Base-by-base conservation (phyloP, 2,113 vertebrate genomes). In the Dipodomys spectabilis region DNA sequence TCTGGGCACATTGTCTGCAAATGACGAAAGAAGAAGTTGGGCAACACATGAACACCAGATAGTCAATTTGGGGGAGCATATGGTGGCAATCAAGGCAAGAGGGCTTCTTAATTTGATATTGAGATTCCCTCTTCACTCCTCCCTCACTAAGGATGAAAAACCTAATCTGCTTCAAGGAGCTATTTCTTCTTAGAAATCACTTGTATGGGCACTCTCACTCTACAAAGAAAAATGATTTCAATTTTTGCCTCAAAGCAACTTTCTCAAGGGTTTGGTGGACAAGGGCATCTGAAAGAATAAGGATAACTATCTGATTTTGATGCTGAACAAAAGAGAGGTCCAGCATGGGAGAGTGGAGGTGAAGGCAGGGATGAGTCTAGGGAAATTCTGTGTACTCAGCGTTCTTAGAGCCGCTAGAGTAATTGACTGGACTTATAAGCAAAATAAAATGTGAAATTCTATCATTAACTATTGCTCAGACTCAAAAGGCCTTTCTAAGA, bases 1-100 rank as follows among this genome's bases (percentile, higher is more conserved):
- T 99, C 99, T 22, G 99, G 99, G 97, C 99, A 99, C 99, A 99
- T 99, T 65, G 99, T 99, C 99, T 99, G 98, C 86, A 94, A 97
- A 96, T 49, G 53, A 96, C 93, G 95, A 97, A 57, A 97, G 83
- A 83, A 96, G 94, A 10, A 62, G 28, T 95, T 91, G 88, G 72
- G 28, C 30, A 90, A 89, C 71, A 64, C 1, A 13, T 2, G n/a
- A 73, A 49, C 35, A 72, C 10, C 35, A 49, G 53, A 69, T 23
- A 80, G 39, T 25, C 65, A 68, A 25, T 35, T 79, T 67, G 39
- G 30, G 45, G 45, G 30, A 62, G 1, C 11, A 35, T 65, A 27
- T 80, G 67, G 32, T 62, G 8, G 7, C 27, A 32, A 80, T 91
- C 28, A 75, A 74, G 60, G 13, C 13, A 85, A 90, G 86, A 77